A percentile compares a stretch with the other conserved stretches of the same genome.
These are phyloP conservation scores for Circaetus cinerascens DNA, from an alignment of 2,113 vertebrate species.

Conservation along the genomic window DNA sequence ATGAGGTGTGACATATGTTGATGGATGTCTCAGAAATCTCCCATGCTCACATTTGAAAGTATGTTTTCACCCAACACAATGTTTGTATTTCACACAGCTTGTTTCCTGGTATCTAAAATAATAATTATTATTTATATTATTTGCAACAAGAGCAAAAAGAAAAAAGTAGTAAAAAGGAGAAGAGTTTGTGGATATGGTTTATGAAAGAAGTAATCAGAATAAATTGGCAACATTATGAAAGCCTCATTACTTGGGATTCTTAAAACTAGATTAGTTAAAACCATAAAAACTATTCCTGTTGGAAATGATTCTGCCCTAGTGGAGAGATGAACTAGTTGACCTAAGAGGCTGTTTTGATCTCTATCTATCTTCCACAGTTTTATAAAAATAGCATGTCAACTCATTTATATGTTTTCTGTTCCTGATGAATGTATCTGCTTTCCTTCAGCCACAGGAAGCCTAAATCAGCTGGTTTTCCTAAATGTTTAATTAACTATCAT, in stretches of 20 bases:
- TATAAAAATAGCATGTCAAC: neutral
- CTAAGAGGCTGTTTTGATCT: neutral
- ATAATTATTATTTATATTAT: neutral
- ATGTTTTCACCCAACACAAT: neutral
- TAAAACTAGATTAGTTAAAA: neutral
- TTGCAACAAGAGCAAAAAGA: neutral
- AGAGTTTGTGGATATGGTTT: neutral
- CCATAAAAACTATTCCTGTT: neutral
- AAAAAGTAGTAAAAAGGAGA: neutral
- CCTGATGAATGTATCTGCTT: neutral
- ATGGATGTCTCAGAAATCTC: neutral
- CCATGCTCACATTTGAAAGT: neutral
- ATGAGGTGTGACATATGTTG: constrained; percentile 17
- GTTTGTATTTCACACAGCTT: neutral
- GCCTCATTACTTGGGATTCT: neutral
- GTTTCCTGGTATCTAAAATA: neutral
- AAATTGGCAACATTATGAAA: neutral
- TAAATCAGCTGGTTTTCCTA: neutral
- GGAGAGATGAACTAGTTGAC: neutral
- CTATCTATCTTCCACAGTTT: neutral
- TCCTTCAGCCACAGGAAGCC: constrained; percentile 13
- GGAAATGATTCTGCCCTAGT: neutral
- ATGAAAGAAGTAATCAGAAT: neutral
- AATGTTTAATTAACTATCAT: neutral
- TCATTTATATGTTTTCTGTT: neutral